These are phyloP conservation scores for Brachionus rubens DNA, from an alignment of 1,140 invertebrate species.

Conservation along the genomic window DNA sequence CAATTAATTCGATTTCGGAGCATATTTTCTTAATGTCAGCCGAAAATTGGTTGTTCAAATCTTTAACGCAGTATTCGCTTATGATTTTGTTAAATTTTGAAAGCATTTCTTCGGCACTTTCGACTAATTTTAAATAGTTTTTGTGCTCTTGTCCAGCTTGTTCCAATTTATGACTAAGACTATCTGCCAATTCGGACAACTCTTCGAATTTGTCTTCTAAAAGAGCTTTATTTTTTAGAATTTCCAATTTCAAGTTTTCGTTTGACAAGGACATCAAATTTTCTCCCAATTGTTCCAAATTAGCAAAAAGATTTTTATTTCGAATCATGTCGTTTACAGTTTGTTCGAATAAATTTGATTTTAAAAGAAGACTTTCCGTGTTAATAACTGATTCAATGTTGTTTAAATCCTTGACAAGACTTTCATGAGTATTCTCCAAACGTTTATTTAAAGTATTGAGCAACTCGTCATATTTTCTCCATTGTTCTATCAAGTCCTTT, in stretches of 20 bases:
- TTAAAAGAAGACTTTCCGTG: not conserved
- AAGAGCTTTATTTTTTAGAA: not conserved
- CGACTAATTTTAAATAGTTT: not conserved
- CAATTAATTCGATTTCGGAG: not conserved
- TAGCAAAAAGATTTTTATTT: not conserved
- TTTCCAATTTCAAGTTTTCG: not conserved
- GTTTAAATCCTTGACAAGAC: not conserved
- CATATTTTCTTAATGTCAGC: not conserved
- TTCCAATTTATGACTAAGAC: not conserved
- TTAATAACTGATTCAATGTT: not conserved
- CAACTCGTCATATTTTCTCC: conserved; percentile 13
- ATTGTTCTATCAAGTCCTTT: not conserved
- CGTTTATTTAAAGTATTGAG: not conserved
- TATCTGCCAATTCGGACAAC: not conserved
- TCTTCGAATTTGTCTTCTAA: not conserved
- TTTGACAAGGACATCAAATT: not conserved
- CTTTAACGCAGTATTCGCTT: not conserved
- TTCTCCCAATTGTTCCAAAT: not conserved
- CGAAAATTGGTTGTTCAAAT: not conserved
- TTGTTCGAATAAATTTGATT: not conserved
- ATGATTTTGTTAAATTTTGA: not conserved
- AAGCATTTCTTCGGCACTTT: not conserved
- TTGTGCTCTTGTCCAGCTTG: not conserved
- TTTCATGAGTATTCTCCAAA: not conserved
- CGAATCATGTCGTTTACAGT: not conserved